Conservation (phyloP, 2,888 invertebrate genomes). For the Drosophila quinaria region DNA sequence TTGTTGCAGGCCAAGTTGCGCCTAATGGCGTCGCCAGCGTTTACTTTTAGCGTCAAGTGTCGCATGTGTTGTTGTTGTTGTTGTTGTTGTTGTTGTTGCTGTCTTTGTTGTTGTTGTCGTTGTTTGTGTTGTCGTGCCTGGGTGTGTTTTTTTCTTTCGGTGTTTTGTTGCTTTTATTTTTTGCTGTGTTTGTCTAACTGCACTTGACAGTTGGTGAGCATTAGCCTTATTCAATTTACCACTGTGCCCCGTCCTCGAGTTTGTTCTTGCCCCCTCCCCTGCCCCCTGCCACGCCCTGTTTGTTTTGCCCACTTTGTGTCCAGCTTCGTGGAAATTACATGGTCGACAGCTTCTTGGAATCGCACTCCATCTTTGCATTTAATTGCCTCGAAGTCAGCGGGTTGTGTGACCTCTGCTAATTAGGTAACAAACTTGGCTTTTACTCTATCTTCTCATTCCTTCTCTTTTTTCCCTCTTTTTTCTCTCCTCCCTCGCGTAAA, state of each 20-base stretch:
- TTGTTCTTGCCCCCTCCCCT: neutral
- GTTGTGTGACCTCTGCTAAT: conserved; percentile 53
- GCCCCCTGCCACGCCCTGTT: too few species aligned
- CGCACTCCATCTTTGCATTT: conserved; percentile 63
- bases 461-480: neutral
- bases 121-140: conserved; percentile 19
- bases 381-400: conserved; percentile 57
- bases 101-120: conserved; percentile 19
- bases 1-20: conserved; percentile 70
- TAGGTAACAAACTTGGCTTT: conserved; percentile 57
- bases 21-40: conserved; percentile 78
- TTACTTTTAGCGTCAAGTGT: conserved; percentile 81
- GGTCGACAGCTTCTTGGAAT: conserved; percentile 41
- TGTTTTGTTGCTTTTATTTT: conserved; percentile 34
- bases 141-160: conserved; percentile 16
- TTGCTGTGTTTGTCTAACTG: conserved; percentile 72
- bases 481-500: neutral
- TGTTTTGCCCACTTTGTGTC: conserved; percentile 29
- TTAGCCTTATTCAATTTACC: conserved; percentile 80
- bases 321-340: conserved; percentile 47
- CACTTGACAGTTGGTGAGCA: conserved; percentile 79
- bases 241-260: conserved; percentile 15
- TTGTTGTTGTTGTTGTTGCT: conserved; percentile 11
- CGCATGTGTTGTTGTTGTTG: conserved; percentile 54
- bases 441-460: conserved; percentile 2